Conservation (phyloP, 2,797 vertebrate species). For the Austrolebias charrua region DNA sequence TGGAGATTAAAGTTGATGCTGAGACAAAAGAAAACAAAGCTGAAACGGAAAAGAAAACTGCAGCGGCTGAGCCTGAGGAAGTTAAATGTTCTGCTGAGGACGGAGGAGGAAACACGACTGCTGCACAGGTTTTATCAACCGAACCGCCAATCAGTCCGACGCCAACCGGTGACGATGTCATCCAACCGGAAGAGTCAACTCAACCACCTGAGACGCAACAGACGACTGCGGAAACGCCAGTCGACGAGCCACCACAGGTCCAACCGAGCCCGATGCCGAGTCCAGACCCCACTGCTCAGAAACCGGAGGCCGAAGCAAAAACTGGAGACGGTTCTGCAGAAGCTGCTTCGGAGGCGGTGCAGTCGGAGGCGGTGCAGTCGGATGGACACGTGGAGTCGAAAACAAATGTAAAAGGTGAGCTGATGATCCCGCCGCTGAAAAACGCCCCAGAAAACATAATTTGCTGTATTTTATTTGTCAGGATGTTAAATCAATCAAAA, state of each 20-base stretch:
- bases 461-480: neutral
- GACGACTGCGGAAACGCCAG: neutral
- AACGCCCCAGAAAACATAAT: neutral
- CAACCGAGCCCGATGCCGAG: neutral
- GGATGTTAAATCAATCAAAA: no score
- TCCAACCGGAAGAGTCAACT: neutral
- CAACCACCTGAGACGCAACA: neutral
- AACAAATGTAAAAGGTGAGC: neutral
- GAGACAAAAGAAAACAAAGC: neutral
- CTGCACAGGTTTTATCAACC: neutral
- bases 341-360: neutral
- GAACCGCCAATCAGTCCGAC: neutral
- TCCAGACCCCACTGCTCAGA: neutral
- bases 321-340: neutral
- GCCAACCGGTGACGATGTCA: neutral
- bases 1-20: neutral
- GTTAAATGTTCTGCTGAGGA: neutral
- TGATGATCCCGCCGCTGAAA: neutral
- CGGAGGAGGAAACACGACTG: neutral
- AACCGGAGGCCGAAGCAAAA: neutral
- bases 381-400: neutral
- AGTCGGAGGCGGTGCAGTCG: no score
- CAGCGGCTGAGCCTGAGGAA: slow-evolving; percentile 4
- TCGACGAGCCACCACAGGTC: neutral
- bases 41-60: neutral